Percentiles rank a stretch among this genome's conserved stretches.
These are phyloP conservation scores for Barypeithes pellucidus DNA, from an alignment of 2,888 invertebrate species.

Conservation along the genomic window DNA sequence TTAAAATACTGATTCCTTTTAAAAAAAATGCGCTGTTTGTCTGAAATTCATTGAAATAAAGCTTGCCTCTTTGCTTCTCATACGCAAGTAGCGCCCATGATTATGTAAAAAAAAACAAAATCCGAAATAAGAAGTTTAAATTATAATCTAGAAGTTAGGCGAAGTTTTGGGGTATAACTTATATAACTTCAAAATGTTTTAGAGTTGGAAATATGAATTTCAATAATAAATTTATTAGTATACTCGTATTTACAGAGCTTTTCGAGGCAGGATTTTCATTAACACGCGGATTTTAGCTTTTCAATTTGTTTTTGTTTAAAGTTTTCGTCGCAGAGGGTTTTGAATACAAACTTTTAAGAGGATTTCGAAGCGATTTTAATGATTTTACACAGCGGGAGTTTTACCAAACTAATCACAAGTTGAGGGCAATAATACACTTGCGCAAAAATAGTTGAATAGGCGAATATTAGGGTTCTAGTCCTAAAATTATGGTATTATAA, in stretches of 20 bases:
- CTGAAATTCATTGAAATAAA: too few relatives aligned
- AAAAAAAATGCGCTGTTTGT: too few relatives aligned
- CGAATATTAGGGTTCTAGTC: too few relatives aligned
- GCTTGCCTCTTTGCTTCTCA: not conserved
- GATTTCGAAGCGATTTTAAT: conserved; percentile 48
- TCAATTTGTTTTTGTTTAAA: conserved; percentile 51
- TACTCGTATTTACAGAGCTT: conserved; percentile 49
- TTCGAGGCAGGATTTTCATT: conserved; percentile 48
- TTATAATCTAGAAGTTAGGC: conserved; percentile 28
- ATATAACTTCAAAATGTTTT: conserved; percentile 36
- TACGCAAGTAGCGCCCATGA: not conserved
- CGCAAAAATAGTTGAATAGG: conserved; percentile 1
- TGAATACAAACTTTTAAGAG: conserved; percentile 52
- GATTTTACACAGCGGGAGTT: conserved; percentile 42
- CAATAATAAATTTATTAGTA: conserved; percentile 54
- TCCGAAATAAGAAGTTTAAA: conserved; percentile 8
- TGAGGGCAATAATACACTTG: not conserved
- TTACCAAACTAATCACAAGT: not conserved
- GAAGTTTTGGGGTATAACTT: conserved; percentile 36
- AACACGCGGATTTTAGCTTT: conserved; percentile 50
- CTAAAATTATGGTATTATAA: too few relatives aligned
- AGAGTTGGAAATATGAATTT: conserved; percentile 41
- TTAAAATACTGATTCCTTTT: too few relatives aligned
- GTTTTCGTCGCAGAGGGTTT: conserved; percentile 44
- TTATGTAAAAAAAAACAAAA: not conserved